Base-by-base conservation (phyloP, 2,113 vertebrate species). In the Silurus asotus region DNA sequence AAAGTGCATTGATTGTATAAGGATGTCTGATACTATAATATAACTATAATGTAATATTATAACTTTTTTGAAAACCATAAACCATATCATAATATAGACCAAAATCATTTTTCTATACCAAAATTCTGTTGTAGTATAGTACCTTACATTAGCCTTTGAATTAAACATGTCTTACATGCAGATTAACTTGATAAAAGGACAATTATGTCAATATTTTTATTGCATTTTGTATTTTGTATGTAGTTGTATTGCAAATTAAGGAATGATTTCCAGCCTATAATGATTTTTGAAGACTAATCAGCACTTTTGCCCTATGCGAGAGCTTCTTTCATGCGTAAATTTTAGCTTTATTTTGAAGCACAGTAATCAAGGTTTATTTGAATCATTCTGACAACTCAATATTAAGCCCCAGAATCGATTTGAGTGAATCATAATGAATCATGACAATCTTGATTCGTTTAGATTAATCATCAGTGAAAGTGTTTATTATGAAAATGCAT, bases 381-480 rank as follows among this genome's bases (percentile, higher is more conserved):
- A 59, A 45, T 80, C 37, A 37, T 67, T 70, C 55, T 1, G 53
- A 14, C 8, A 61, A 51, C 8, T 75, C 37, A 75, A 61, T 25
- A 49, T 75, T 49, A 84, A 84, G 69, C 56, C 69, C 25, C 7
- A 49, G 61, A 53, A 67, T 65, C 14, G 2, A 28, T 67, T 65
- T 65, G 11, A 25, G 11, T 82, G 45, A 65, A 53, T 67, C 48
- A 53, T 25, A 65, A 82, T 82, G 48, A 82, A 65, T 49, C 80
- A 25, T 64, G 37, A 2, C 37, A 81, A 5, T 48, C 20, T 62
- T 83, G 6, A 83, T 56, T 70, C 15, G 59, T 58, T 83, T 10
- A 58, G 81, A 58, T 59, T 72, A 37, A 72, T 83, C 53, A 72
- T 83, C 28, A 72, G 2, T 58, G 51, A 70, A 6, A 83, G 37